Conservation (phyloP, 2,888 invertebrate genomes). For the Volucella inanis region DNA sequence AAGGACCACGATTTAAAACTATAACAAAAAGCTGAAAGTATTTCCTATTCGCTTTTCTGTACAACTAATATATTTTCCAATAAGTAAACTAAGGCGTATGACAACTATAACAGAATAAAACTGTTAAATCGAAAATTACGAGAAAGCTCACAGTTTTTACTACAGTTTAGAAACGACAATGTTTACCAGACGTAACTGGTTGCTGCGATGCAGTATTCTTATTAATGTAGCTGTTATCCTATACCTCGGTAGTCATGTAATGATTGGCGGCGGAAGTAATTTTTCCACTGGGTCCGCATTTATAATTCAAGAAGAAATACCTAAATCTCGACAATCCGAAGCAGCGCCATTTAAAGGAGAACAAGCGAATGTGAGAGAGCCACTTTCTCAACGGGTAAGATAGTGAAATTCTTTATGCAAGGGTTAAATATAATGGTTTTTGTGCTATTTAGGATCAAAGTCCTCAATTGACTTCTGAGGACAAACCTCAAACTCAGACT, state of each 20-base stretch:
- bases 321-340: constrained; percentile 75
- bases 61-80: constrained; percentile 12
- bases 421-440: not conserved
- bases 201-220: constrained; percentile 89
- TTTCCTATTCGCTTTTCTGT: constrained; percentile 47
- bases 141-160: constrained; percentile 9
- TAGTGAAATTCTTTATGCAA: too few relatives aligned
- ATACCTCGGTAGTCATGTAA: constrained; percentile 88
- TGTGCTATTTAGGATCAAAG: constrained; percentile 74
- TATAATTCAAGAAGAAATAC: constrained; percentile 80
- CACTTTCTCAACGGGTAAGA: constrained; percentile 76
- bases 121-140: not conserved
- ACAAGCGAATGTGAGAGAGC: constrained; percentile 77
- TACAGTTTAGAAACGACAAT: constrained; percentile 77
- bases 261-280: constrained; percentile 82
- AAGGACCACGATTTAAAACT: constrained; percentile 67
- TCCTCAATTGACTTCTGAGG: constrained; percentile 75
- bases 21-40: constrained; percentile 67
- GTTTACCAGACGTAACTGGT: constrained; percentile 87
- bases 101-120: constrained; percentile 18
- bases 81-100: constrained; percentile 6
- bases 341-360: constrained; percentile 75
- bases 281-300: constrained; percentile 80
- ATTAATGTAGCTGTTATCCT: constrained; percentile 89
- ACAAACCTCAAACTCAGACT: constrained; percentile 75